Evolutionary conservation across 2,113 vertebrate species (phyloP).

Genomic region (Tragelaphus buxtoni): DNA sequence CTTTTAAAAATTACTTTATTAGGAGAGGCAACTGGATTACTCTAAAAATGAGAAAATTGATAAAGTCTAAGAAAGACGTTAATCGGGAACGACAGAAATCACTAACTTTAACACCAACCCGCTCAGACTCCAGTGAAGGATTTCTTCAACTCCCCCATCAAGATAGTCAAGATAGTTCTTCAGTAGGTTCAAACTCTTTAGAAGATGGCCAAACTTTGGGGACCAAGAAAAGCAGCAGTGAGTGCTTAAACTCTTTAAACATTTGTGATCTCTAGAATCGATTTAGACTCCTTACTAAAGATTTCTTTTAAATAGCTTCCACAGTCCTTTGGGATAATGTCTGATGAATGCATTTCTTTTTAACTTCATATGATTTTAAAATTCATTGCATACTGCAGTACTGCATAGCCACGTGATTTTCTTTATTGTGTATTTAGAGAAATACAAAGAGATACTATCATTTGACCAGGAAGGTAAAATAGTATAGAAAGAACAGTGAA

Average conservation of each 20-base stretch:
- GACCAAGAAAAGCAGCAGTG: conserved; percentile 95
- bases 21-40: conserved; percentile 99
- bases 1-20: conserved; percentile 52
- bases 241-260: conserved; percentile 79
- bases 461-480: conserved; percentile 10
- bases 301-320: not conserved
- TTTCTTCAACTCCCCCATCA: conserved; percentile 89
- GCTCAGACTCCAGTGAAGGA: conserved; percentile 92
- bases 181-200: conserved; percentile 95
- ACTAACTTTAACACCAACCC: conserved; percentile 89
- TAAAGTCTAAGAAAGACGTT: conserved; percentile 92
- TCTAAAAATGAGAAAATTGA: conserved; percentile 97
- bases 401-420: not conserved
- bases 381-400: not conserved
- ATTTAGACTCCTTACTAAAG: conserved; percentile 36
- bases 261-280: not conserved
- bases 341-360: conserved; percentile 37
- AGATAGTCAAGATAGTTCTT: conserved; percentile 98
- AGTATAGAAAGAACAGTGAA: not conserved
- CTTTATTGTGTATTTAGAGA: conserved; percentile 11
- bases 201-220: conserved; percentile 90
- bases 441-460: not conserved
- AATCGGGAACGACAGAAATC: conserved; percentile 94
- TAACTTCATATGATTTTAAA: conserved; percentile 2
- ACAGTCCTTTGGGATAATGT: not conserved